A percentile compares a stretch with the other conserved stretches of the same genome.
Evolutionary conservation across 2,888 invertebrate species (phyloP).

Genomic region (Parnassius glacialis): DNA sequence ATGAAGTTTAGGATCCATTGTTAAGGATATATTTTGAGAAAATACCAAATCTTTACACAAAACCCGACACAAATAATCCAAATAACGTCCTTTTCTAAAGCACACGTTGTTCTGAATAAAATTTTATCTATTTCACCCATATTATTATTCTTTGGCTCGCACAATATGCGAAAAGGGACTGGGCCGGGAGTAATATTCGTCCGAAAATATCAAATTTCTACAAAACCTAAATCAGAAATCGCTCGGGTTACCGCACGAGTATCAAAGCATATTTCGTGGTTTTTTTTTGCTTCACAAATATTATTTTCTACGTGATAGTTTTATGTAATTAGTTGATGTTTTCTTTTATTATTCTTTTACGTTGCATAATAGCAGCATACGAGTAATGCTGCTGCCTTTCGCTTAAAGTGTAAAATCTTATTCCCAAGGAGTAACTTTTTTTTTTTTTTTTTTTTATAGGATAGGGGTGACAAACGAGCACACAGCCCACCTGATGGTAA

Average conservation of each 20-base stretch:
- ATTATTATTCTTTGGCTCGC: slow-evolving; percentile 16
- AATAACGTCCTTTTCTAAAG: neutral
- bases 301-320: neutral
- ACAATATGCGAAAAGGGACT: slow-evolving; percentile 23
- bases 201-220: slow-evolving; percentile 25
- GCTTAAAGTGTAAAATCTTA: too few species aligned
- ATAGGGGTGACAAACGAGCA: too few species aligned
- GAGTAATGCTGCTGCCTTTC: too few species aligned
- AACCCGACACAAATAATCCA: slow-evolving; percentile 4
- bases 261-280: neutral
- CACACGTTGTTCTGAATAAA: slow-evolving; percentile 16
- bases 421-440: too few species aligned
- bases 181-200: slow-evolving; percentile 7
- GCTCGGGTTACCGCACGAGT: slow-evolving; percentile 7
- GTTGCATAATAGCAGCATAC: too few species aligned
- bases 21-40: neutral
- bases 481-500: too few species aligned
- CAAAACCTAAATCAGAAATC: slow-evolving; percentile 19
- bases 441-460: too few species aligned
- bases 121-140: slow-evolving; percentile 19
- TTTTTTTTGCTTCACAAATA: neutral
- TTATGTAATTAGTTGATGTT: too few species aligned
- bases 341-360: too few species aligned
- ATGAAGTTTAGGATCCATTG: too few species aligned
- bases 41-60: neutral